Percentiles rank a stretch among this genome's conserved stretches.
Conservation (phyloP, 2,113 vertebrate genomes). For the Brienomyrus longianalis region DNA sequence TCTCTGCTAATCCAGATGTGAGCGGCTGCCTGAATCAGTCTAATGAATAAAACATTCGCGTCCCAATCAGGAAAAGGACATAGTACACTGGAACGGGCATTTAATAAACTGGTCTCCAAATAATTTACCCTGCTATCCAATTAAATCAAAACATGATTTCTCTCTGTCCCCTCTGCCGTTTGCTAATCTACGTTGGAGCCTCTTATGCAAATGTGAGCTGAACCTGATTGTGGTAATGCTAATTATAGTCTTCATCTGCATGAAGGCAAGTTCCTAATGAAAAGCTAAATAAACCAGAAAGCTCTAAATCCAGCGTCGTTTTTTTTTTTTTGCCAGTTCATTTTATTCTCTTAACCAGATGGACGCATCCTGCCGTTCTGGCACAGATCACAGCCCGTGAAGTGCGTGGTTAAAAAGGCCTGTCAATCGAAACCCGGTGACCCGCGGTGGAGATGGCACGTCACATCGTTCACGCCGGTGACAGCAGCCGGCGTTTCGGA, state of each 20-base stretch:
- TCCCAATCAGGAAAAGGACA: conserved; percentile 23
- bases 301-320: not conserved
- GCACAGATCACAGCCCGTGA: not conserved
- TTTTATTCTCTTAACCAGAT: not conserved
- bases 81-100: conserved; percentile 1
- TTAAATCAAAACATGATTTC: conserved; percentile 24
- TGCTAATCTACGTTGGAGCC: conserved; percentile 16
- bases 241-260: conserved; percentile 24
- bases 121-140: conserved; percentile 25
- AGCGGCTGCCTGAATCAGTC: not conserved
- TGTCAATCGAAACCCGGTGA: not conserved
- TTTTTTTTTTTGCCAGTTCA: not conserved
- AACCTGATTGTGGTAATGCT: conserved; percentile 16
- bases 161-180: conserved; percentile 21
- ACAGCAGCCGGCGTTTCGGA: not conserved
- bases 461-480: not conserved
- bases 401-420: not conserved
- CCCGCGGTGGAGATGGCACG: not conserved
- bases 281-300: not conserved
- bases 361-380: not conserved
- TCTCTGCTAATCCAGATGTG: conserved; percentile 7
- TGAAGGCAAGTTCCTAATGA: not conserved
- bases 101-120: conserved; percentile 26
- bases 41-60: conserved; percentile 20
- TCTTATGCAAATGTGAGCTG: conserved; percentile 28